A percentile compares a stretch with the other conserved stretches of the same genome.
These are phyloP conservation scores for Andrena cerasifolii DNA, from an alignment of 1,140 invertebrate species.

Conservation along the genomic window DNA sequence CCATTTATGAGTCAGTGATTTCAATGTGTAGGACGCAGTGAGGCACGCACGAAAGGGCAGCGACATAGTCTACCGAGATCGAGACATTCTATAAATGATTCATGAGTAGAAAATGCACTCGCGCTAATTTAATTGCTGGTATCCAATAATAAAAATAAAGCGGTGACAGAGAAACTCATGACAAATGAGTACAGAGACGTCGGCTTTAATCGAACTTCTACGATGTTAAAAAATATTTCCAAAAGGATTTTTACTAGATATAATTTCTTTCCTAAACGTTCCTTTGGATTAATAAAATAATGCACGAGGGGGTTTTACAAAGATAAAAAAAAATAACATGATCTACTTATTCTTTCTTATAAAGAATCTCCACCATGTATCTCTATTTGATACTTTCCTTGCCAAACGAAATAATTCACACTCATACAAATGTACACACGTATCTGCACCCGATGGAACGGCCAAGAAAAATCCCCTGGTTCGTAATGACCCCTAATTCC, in stretches of 20 bases:
- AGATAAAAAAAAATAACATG: too few relatives aligned
- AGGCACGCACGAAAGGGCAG: slow-evolving; percentile 35
- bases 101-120: slow-evolving; percentile 59
- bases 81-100: slow-evolving; percentile 60
- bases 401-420: too few relatives aligned
- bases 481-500: background rate
- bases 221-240: too few relatives aligned
- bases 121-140: slow-evolving; percentile 33
- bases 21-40: slow-evolving; percentile 46
- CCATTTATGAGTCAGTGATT: slow-evolving; percentile 40
- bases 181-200: background rate
- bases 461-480: background rate
- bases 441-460: too few relatives aligned
- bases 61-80: slow-evolving; percentile 46
- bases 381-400: too few relatives aligned
- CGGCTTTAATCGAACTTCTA: background rate
- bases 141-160: slow-evolving; percentile 1
- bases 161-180: background rate
- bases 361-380: too few relatives aligned
- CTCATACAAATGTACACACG: too few relatives aligned
- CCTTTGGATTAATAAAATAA: too few relatives aligned
- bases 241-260: too few relatives aligned
- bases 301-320: too few relatives aligned
- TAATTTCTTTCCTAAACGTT: too few relatives aligned
- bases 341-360: too few relatives aligned